phyloP scores from a whole-genome alignment of 2,113 vertebrate species.

The Suncus etruscus region DNA sequence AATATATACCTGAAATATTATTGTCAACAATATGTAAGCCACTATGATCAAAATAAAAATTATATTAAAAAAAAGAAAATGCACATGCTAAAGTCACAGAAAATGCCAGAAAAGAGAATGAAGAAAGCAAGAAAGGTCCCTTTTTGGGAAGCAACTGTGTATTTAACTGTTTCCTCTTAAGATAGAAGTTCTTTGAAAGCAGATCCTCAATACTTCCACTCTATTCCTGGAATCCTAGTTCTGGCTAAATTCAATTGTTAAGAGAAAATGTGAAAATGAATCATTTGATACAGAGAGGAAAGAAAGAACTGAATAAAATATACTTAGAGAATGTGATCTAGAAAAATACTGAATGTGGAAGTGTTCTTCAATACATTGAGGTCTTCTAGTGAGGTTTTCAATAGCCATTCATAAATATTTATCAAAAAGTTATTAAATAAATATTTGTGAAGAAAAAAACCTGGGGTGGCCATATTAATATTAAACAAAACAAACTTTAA shows the following conservation, averaged over 20 bases:
- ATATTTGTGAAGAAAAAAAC: neutral
- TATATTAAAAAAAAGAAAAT: too few species aligned
- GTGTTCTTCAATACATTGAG: too few species aligned
- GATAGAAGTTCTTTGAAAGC: constrained; percentile 31
- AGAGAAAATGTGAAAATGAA: neutral
- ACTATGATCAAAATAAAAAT: too few species aligned
- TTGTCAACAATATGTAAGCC: too few species aligned
- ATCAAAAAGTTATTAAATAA: neutral
- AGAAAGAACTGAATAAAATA: constrained; percentile 18
- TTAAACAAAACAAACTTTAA: too few species aligned
- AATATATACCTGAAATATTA: too few species aligned
- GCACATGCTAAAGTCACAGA: neutral
- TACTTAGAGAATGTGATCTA: neutral
- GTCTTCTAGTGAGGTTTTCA: neutral
- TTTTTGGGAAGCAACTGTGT: neutral
- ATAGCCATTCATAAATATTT: neutral
- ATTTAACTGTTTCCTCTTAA: neutral
- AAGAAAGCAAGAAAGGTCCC: neutral
- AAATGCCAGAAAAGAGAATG: neutral
- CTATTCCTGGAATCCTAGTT: neutral
- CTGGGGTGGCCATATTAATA: too few species aligned
- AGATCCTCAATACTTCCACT: neutral
- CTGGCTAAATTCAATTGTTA: neutral
- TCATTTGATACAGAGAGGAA: neutral
- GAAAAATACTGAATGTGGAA: neutral